Conservation (phyloP, 1,140 invertebrate species). For the Callitettix versicolor region DNA sequence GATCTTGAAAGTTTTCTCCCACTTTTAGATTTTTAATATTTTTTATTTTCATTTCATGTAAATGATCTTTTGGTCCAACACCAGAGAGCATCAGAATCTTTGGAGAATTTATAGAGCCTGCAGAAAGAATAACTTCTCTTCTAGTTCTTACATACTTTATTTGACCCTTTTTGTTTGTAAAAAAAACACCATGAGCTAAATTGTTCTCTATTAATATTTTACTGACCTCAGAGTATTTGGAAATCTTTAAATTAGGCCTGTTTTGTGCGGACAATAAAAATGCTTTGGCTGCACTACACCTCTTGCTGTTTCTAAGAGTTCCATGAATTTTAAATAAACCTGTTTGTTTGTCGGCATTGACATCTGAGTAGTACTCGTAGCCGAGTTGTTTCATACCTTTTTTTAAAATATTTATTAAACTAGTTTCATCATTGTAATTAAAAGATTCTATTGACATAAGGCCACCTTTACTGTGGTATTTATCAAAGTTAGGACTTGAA, state of each 20-base stretch:
- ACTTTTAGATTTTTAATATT: slow-evolving; percentile 55
- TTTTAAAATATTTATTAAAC: slow-evolving; percentile 38
- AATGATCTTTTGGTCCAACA: slow-evolving; percentile 63
- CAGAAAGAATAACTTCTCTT: slow-evolving; percentile 55
- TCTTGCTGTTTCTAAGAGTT: slow-evolving; percentile 26
- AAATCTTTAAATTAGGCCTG: slow-evolving; percentile 52
- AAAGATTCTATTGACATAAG: slow-evolving; percentile 30
- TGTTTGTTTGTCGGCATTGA: slow-evolving; percentile 53
- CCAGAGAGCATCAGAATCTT: slow-evolving; percentile 79
- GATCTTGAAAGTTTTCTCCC: slow-evolving; percentile 82
- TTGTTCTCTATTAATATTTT: slow-evolving; percentile 51
- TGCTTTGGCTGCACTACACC: slow-evolving; percentile 1
- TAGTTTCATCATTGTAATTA: slow-evolving; percentile 12
- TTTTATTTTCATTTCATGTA: slow-evolving; percentile 53
- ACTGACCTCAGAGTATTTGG: slow-evolving; percentile 40
- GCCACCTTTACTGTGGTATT: slow-evolving; percentile 56
- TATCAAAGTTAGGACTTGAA: slow-evolving; percentile 36
- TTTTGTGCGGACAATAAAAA: slow-evolving; percentile 46
- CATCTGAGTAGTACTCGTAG: slow-evolving; percentile 66
- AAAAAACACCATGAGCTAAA: slow-evolving; percentile 37
- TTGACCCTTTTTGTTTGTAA: slow-evolving; percentile 30
- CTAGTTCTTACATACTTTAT: slow-evolving; percentile 37
- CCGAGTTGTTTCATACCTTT: slow-evolving; percentile 68
- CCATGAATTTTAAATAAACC: slow-evolving; percentile 33
- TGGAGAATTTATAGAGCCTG: slow-evolving; percentile 65